Conservation (phyloP, 2,888 invertebrate species). For the Lithodes maja region DNA sequence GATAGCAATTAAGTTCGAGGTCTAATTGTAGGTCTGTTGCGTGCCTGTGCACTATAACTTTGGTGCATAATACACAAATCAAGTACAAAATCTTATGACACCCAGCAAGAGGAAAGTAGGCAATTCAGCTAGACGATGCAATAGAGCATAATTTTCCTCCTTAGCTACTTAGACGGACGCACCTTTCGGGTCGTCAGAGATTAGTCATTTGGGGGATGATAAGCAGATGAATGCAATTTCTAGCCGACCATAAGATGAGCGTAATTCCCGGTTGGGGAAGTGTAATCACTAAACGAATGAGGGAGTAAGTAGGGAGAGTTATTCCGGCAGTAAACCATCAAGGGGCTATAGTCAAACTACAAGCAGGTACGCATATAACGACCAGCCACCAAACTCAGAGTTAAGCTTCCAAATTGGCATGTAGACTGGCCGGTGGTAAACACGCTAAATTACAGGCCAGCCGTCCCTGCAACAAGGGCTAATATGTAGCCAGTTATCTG, state of each 20-base stretch:
- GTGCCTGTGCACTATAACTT: too few relatives aligned
- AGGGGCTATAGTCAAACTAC: slow-evolving; percentile 47
- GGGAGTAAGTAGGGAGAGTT: slow-evolving; percentile 46
- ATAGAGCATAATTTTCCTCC: too few relatives aligned
- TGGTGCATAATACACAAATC: too few relatives aligned
- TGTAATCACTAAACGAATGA: slow-evolving; percentile 29
- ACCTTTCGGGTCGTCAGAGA: background rate
- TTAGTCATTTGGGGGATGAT: slow-evolving; percentile 13
- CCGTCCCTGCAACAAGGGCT: slow-evolving; percentile 58
- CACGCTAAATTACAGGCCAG: slow-evolving; percentile 58
- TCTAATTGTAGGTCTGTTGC: too few relatives aligned
- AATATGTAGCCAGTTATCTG: slow-evolving; percentile 52
- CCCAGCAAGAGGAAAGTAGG: too few relatives aligned
- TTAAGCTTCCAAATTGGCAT: slow-evolving; percentile 61
- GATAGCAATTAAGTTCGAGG: too few relatives aligned
- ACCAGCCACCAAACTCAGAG: slow-evolving; percentile 53
- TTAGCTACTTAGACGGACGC: background rate
- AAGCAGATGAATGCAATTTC: slow-evolving; percentile 6
- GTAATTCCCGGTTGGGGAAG: background rate
- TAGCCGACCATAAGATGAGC: slow-evolving; percentile 12
- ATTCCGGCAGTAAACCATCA: slow-evolving; percentile 50
- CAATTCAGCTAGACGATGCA: too few relatives aligned
- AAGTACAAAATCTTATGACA: too few relatives aligned
- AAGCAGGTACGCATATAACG: slow-evolving; percentile 54
- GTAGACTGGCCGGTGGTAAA: slow-evolving; percentile 55